Base-by-base conservation (phyloP, 2,113 vertebrate genomes). In the Spermophilus dauricus region DNA sequence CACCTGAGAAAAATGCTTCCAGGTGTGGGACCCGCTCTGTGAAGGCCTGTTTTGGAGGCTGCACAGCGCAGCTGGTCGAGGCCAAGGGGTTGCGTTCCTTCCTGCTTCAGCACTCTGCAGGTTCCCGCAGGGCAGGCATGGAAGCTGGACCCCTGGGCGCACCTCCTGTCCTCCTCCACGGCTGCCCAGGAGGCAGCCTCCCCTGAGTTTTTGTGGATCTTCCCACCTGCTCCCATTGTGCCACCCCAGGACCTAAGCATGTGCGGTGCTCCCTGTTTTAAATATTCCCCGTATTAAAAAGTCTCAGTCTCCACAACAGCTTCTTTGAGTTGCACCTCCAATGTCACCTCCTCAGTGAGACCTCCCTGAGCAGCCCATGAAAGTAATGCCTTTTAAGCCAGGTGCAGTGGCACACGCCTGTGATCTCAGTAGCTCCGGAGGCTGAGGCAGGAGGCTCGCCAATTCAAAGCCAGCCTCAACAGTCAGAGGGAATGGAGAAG, bases 21-120 rank as follows among this genome's bases (percentile, higher is more conserved):
- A 16, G 73, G 39, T 20, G 65, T 53, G 69, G 58, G 51, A 70
- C 2, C 65, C 0, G 7, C 70, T 26, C 37, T 0, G 0, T 8
- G 20, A 22, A 7, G 56, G 18, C 18, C 17, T 1, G 18, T 20
- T 56, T 5, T 4, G 37, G 37, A 83, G 61, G 37, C 12, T n/a
- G 0, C 26, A 2, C 20, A 1, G 58, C 10, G 34, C 1, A 2
- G 78, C 32, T 42, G 65, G 56, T 42, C 87, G 73, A n/a, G 53
- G 95, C 73, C 73, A 4, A 28, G 16, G 78, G 42, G n/a, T 90
- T 3, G 0, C 0, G 0, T 87, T 91, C 26, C 93, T 61, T 73
- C 61, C 89, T 48, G 39, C 26, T 37, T 45, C 9, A 22, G 56
- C 34, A 37, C 26, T 45, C 56, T 10, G 0, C 61, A 17, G 56